Conservation (phyloP, 2,797 vertebrate genomes). For the Lacerta bilineata region DNA sequence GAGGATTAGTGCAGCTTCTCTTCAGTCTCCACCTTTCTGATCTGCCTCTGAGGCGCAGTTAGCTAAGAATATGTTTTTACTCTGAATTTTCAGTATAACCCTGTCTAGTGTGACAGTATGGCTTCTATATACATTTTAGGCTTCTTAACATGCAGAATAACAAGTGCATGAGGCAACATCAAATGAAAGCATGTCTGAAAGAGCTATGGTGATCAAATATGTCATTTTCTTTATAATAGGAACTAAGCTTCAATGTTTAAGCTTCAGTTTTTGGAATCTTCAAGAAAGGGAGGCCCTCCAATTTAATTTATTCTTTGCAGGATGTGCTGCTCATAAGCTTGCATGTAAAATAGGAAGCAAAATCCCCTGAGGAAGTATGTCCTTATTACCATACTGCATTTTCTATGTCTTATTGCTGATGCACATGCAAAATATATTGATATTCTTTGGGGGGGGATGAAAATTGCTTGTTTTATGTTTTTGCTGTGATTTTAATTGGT, state of each 20-base stretch:
- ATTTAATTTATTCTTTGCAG: neutral
- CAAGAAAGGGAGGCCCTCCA: neutral
- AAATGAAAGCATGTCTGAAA: slow-evolving; percentile 8
- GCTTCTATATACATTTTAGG: neutral
- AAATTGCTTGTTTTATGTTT: too few species aligned
- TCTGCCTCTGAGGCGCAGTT: slow-evolving; percentile 30
- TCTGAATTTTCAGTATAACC: slow-evolving; percentile 1
- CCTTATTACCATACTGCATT: neutral
- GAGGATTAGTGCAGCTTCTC: slow-evolving; percentile 31
- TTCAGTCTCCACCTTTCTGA: slow-evolving; percentile 45
- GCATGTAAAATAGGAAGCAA: neutral
- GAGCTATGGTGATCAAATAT: neutral
- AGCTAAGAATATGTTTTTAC: slow-evolving; percentile 11
- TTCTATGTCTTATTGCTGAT: slow-evolving; percentile 8
- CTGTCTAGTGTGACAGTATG: neutral
- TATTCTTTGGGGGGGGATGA: neutral
- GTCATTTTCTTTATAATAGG: neutral
- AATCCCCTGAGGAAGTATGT: neutral
- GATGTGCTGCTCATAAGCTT: neutral
- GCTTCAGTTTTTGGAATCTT: neutral
- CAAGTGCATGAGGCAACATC: neutral
- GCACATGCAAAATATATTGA: neutral
- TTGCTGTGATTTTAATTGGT: too few species aligned
- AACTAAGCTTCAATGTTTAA: neutral
- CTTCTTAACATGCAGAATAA: slow-evolving; percentile 35